Evolutionary conservation across 2,888 invertebrate species (phyloP), one percentile per base, ranked within the genome.

Genomic region (Operophtera brumata): DNA sequence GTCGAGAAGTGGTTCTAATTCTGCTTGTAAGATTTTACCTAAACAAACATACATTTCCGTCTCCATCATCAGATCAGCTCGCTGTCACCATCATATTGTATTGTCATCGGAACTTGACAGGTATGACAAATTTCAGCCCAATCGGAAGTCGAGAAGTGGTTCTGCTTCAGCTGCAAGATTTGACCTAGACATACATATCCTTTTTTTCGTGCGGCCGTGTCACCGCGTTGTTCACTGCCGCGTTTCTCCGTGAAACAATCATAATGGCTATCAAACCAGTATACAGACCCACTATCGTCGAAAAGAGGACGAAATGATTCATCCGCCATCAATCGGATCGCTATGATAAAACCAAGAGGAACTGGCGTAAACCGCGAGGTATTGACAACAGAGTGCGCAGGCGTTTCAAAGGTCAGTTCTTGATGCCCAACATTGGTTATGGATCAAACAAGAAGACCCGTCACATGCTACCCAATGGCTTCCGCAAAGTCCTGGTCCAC

Each of bases 401-500:
- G n/a, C n/a, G n/a, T n/a, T n/a, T n/a, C n/a, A n/a, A n/a, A n/a
- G n/a, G n/a, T n/a, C n/a, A 99, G 83, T 97, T 95, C 82, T 91
- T 97, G 92, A 99, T 99, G 99, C 99, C 99, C 65, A 98, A 95
- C 84, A 98, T 99, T 85, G 99, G 99, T 93, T 99, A 99, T 82
- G 99, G 99, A 68, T 97, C 97, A 71, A 96, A 96, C 86, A 95
- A 96, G 82, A 96, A 95, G 81, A 98, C 98, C 57, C 95, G 95
- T 81, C 99, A 99, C 86, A 96, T 99, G 95, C 93, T 99, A 30
- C 99, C 99, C 42, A 98, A 97, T 83, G 99, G 99, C 59, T 99
- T 99, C 93, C 94, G 96, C 69, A 99, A 99, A 91, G 98, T 99
- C 45, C 75, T 91, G 40, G 85, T 91, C 32, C 90, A 91, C 84